Evolutionary conservation across 2,797 vertebrate genomes (phyloP).

Genomic region (Paratrypauchen microcephalus): DNA sequence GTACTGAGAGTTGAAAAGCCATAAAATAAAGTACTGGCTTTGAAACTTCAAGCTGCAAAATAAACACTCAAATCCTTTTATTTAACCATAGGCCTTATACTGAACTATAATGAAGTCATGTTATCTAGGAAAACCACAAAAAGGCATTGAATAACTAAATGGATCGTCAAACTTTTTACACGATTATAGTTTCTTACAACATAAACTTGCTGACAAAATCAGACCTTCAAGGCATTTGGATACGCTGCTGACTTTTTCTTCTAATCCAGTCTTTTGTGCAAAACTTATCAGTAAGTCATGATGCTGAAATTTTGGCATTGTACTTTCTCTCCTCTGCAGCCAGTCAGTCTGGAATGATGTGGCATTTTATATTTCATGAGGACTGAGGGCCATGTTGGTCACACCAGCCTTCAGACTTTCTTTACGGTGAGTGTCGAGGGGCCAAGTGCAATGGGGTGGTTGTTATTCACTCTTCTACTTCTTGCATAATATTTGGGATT

Average conservation of each 20-base stretch:
- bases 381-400: conserved; percentile 18
- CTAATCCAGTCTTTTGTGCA: conserved; percentile 13
- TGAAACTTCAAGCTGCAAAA: neutral
- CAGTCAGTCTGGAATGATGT: conserved; percentile 26
- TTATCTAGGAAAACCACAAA: too few species aligned
- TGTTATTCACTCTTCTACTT: conserved; percentile 28
- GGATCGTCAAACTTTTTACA: neutral
- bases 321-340: neutral
- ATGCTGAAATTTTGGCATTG: conserved; percentile 20
- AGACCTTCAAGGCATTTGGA: neutral
- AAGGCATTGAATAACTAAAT: neutral
- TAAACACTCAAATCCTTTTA: neutral
- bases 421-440: conserved; percentile 16
- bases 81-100: too few species aligned
- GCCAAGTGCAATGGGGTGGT: conserved; percentile 32
- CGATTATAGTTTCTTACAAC: neutral
- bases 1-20: neutral
- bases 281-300: conserved; percentile 36
- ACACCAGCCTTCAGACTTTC: neutral
- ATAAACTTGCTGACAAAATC: too few species aligned
- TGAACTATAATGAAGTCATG: too few species aligned
- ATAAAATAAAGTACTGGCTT: neutral
- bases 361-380: conserved; percentile 33
- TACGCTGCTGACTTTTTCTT: neutral
- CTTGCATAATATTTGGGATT: conserved; percentile 33